phyloP scores from a whole-genome alignment of 2,888 invertebrate genomes.

The Melanostoma mellinum region DNA sequence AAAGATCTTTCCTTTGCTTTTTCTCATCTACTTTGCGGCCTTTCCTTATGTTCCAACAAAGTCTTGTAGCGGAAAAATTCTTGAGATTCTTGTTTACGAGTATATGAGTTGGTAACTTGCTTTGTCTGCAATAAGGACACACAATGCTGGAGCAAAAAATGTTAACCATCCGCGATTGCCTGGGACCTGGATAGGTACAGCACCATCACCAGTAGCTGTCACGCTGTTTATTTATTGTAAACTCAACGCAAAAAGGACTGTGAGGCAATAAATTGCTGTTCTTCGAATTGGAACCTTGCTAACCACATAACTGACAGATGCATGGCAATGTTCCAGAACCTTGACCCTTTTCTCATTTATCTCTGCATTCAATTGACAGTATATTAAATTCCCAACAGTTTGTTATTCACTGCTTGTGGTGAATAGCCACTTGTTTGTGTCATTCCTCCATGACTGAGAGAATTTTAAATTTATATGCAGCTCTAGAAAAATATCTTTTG shows the following conservation, averaged over 20 bases:
- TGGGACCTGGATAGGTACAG: constrained; percentile 19
- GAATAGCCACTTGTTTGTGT: constrained; percentile 22
- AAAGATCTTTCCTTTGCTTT: constrained; percentile 15
- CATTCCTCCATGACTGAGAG: neutral
- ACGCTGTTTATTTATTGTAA: constrained; percentile 65
- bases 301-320: constrained; percentile 59
- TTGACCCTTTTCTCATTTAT: constrained; percentile 47
- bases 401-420: neutral
- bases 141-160: constrained; percentile 14
- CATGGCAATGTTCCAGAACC: constrained; percentile 43
- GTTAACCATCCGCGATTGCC: constrained; percentile 48
- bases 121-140: constrained; percentile 27
- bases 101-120: neutral
- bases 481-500: neutral
- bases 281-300: constrained; percentile 41
- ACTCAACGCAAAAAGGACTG: constrained; percentile 40
- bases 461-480: constrained; percentile 9
- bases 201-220: constrained; percentile 49
- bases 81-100: constrained; percentile 25
- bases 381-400: constrained; percentile 46
- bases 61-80: constrained; percentile 47
- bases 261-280: constrained; percentile 58
- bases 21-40: no score
- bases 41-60: constrained; percentile 25
- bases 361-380: constrained; percentile 42